A percentile compares a stretch with the other conserved stretches of the same genome.
Evolutionary conservation across 2,888 invertebrate genomes (phyloP).

Genomic region (Eudemis profundana): DNA sequence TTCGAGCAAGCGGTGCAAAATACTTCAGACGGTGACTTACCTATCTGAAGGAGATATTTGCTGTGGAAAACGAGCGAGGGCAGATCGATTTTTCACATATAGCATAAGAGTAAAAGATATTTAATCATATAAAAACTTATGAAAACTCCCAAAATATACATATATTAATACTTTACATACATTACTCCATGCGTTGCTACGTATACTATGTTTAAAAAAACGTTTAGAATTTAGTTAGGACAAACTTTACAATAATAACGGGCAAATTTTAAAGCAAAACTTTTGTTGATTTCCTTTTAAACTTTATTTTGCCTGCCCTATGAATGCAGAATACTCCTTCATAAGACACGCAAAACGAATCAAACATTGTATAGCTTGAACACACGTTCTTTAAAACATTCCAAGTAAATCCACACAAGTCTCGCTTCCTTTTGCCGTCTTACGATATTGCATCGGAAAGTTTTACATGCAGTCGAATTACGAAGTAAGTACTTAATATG

Average conservation of each 20-base stretch:
- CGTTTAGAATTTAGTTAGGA: too few relatives aligned
- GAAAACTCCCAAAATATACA: not conserved
- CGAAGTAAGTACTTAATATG: conserved; percentile 36
- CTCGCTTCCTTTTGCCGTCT: conserved; percentile 25
- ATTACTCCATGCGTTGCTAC: too few relatives aligned
- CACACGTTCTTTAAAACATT: not conserved
- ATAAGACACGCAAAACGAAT: not conserved
- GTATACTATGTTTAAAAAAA: too few relatives aligned
- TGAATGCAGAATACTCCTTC: not conserved
- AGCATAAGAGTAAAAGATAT: not conserved
- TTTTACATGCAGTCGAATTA: conserved; percentile 29
- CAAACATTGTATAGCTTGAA: not conserved
- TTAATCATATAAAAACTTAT: not conserved
- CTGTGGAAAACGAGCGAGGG: conserved; percentile 6
- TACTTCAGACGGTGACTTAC: not conserved
- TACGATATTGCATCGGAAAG: conserved; percentile 13
- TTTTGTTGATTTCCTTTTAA: too few relatives aligned
- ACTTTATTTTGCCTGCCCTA: not conserved
- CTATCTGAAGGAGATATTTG: not conserved
- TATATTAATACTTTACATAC: too few relatives aligned
- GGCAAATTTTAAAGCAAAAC: not conserved
- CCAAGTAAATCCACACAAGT: conserved; percentile 1
- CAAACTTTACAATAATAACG: too few relatives aligned
- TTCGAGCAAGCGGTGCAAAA: conserved; percentile 1
- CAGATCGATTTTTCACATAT: not conserved